Percentiles rank a stretch among this genome's conserved stretches.
Evolutionary conservation across 1,140 invertebrate species (phyloP).

Genomic region (Trachymyrmex septentrionalis): DNA sequence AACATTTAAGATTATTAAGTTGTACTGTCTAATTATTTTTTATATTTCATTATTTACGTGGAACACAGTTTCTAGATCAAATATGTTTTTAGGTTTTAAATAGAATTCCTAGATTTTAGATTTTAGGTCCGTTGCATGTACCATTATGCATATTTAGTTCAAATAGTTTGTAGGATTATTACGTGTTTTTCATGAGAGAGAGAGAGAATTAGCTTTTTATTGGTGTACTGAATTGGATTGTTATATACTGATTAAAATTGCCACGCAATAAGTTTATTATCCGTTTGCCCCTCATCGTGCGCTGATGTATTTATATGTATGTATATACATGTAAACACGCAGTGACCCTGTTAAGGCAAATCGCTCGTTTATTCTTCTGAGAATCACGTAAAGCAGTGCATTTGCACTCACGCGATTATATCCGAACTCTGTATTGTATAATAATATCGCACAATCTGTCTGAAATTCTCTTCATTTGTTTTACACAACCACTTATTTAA

Average conservation of each 20-base stretch:
- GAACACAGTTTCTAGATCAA: slow-evolving; percentile 5
- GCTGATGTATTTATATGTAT: background rate
- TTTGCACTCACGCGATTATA: slow-evolving; percentile 41
- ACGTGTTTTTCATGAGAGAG: slow-evolving; percentile 8
- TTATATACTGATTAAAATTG: slow-evolving; percentile 24
- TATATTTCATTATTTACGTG: background rate
- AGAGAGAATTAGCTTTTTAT: background rate
- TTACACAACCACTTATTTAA: background rate
- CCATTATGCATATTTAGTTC: slow-evolving; percentile 26
- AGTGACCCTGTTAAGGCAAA: slow-evolving; percentile 45
- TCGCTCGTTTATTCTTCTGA: slow-evolving; percentile 24
- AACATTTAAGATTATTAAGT: background rate
- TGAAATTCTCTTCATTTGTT: background rate
- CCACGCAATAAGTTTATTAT: slow-evolving; percentile 22
- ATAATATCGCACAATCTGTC: slow-evolving; percentile 1
- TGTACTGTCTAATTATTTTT: background rate
- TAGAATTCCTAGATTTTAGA: slow-evolving; percentile 20
- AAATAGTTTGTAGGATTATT: background rate
- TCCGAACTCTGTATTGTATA: background rate
- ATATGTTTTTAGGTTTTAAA: slow-evolving; percentile 13
- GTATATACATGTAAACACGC: background rate
- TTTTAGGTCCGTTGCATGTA: background rate
- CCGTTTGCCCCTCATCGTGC: slow-evolving; percentile 4
- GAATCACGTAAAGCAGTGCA: background rate
- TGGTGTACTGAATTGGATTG: slow-evolving; percentile 13